Conservation (phyloP, 2,113 vertebrate genomes). For the Chloebia gouldiae region DNA sequence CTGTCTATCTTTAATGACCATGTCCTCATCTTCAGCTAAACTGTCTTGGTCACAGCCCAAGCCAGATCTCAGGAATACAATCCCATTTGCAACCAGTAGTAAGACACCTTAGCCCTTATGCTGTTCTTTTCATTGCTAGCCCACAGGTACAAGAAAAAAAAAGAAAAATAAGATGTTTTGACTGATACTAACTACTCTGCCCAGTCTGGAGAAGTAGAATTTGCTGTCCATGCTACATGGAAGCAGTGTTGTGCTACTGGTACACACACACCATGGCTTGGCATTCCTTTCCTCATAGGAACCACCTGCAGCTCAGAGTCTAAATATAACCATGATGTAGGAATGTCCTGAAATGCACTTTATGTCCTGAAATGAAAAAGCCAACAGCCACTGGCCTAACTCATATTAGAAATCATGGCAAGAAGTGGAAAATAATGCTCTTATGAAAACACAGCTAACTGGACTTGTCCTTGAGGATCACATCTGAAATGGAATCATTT, state of each 20-base stretch:
- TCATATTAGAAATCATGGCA: background rate
- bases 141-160: background rate
- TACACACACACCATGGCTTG: rapidly evolving
- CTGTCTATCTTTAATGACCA: background rate
- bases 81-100: background rate
- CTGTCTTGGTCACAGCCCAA: background rate
- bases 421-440: background rate
- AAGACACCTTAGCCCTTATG: background rate
- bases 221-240: background rate
- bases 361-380: background rate
- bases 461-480: slow-evolving; percentile 11
- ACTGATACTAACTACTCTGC: background rate
- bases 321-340: background rate
- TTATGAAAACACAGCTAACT: slow-evolving; percentile 15
- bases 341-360: background rate
- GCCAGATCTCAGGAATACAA: background rate
- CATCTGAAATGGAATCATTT: slow-evolving; percentile 18
- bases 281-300: background rate
- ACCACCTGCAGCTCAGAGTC: background rate
- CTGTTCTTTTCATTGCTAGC: background rate
- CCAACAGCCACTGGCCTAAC: background rate
- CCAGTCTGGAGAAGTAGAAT: background rate
- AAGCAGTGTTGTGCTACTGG: background rate
- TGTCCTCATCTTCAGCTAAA: background rate
- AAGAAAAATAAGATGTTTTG: background rate